phyloP scores from a whole-genome alignment of 1,140 invertebrate species.

The Cyclargus thomasi region DNA sequence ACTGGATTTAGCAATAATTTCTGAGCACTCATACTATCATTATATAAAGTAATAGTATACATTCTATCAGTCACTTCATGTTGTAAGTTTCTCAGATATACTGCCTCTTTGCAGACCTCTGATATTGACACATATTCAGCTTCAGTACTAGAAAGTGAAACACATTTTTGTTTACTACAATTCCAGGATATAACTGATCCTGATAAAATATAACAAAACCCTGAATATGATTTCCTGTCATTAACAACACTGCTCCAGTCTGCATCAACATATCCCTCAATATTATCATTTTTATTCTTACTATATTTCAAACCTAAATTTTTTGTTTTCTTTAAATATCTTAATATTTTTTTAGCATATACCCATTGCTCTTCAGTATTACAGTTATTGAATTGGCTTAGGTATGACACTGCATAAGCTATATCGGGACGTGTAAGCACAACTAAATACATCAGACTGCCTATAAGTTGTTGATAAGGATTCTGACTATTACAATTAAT shows the following conservation, averaged over 20 bases:
- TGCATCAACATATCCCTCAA: neutral
- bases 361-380: neutral
- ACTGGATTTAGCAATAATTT: no score
- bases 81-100: neutral
- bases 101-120: neutral
- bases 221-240: neutral
- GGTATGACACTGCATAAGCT: constrained; percentile 8
- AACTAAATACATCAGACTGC: constrained; percentile 16
- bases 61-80: neutral
- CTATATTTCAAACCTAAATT: neutral
- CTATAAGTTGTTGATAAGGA: neutral
- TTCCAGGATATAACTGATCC: neutral
- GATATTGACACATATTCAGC: neutral
- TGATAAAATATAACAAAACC: neutral
- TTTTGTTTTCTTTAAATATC: constrained; percentile 1
- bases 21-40: no score
- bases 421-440: constrained; percentile 13
- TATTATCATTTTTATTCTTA: neutral
- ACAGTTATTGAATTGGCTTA: constrained; percentile 15
- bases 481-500: neutral
- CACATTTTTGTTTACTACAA: neutral
- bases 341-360: neutral
- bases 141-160: neutral
- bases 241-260: neutral
- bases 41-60: neutral